Percentiles rank a stretch among this genome's conserved stretches.
Conservation (phyloP, 1,140 invertebrate species). For the Orussus abietinus region DNA sequence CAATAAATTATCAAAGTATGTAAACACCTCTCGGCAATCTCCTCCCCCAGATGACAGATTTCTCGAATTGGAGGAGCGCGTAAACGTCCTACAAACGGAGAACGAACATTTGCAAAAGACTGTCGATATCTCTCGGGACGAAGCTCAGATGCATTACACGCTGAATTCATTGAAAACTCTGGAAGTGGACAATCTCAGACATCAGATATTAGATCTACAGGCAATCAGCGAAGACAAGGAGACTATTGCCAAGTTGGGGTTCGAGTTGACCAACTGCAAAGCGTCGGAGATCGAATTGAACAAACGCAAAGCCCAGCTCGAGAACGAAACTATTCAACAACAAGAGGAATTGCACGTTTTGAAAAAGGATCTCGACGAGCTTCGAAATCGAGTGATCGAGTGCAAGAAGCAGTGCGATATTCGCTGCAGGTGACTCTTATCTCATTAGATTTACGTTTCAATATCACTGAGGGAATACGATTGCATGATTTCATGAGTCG, state of each 20-base stretch:
- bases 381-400: slow-evolving; percentile 27
- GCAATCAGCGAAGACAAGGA: slow-evolving; percentile 61
- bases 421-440: slow-evolving; percentile 30
- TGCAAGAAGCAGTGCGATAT: slow-evolving; percentile 30
- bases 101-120: slow-evolving; percentile 33
- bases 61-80: slow-evolving; percentile 19
- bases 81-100: slow-evolving; percentile 27
- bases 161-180: slow-evolving; percentile 38
- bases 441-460: background rate
- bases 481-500: too few species aligned
- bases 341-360: slow-evolving; percentile 29
- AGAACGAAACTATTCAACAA: slow-evolving; percentile 29
- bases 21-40: too few species aligned
- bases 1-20: slow-evolving; percentile 34
- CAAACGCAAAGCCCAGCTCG: slow-evolving; percentile 23
- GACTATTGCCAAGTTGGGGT: slow-evolving; percentile 55
- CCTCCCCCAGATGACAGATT: slow-evolving; percentile 18
- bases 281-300: slow-evolving; percentile 28
- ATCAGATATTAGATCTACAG: slow-evolving; percentile 64
- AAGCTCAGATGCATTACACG: slow-evolving; percentile 30
- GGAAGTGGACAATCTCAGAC: slow-evolving; percentile 60
- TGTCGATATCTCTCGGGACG: slow-evolving; percentile 42
- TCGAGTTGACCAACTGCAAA: slow-evolving; percentile 37
- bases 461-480: too few species aligned
- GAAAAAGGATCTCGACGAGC: slow-evolving; percentile 24